These are phyloP conservation scores for Trachelipus rathkii DNA, from an alignment of 1,140 invertebrate species.

Conservation along the genomic window DNA sequence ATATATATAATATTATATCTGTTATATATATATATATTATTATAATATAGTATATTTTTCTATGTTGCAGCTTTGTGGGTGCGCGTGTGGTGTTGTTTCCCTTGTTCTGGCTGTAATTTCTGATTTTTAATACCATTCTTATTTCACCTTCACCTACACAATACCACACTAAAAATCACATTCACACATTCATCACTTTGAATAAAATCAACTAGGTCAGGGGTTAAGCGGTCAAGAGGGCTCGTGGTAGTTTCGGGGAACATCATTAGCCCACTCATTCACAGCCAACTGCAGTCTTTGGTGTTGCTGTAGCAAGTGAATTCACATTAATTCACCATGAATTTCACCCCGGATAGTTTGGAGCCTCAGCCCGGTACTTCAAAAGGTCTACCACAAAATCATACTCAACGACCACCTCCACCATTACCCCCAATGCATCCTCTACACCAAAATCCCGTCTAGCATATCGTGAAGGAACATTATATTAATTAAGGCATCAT, in stretches of 20 bases:
- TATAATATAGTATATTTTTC: background rate
- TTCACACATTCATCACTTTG: slow-evolving; percentile 46
- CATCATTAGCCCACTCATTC: slow-evolving; percentile 31
- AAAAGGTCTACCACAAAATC: slow-evolving; percentile 48
- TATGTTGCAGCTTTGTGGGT: slow-evolving; percentile 46
- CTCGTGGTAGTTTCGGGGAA: slow-evolving; percentile 28
- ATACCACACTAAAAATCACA: no score
- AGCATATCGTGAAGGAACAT: background rate
- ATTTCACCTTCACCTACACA: no score
- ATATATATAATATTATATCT: no score
- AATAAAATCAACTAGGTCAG: no score
- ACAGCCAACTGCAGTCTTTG: no score
- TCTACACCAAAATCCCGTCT: background rate
- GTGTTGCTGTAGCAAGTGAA: no score
- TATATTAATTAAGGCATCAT: no score
- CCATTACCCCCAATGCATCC: background rate
- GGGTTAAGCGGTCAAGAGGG: slow-evolving; percentile 23
- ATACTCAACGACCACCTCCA: slow-evolving; percentile 38
- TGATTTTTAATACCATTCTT: no score
- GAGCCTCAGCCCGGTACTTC: slow-evolving; percentile 60
- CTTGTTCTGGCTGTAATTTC: slow-evolving; percentile 46
- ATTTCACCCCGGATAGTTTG: slow-evolving; percentile 50
- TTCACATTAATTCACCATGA: slow-evolving; percentile 41
- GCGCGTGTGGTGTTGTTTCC: slow-evolving; percentile 46
- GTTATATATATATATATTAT: no score